Evolutionary conservation across 2,888 invertebrate genomes (phyloP).

Genomic region (Chouioia cunea): DNA sequence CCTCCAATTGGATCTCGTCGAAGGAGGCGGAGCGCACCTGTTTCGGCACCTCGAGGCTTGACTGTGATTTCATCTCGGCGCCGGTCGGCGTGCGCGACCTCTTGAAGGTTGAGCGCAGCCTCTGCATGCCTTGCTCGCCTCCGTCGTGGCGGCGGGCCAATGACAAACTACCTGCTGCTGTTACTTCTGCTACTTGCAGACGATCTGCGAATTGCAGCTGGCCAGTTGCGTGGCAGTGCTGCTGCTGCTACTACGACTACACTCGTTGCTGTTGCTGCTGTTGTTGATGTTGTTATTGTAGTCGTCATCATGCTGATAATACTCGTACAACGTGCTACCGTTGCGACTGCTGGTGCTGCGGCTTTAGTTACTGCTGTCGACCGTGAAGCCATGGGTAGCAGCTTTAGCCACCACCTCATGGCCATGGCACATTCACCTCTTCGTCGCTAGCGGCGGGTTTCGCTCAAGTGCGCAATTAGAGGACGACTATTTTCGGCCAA

Average conservation of each 20-base stretch:
- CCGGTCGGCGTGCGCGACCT: constrained; percentile 90
- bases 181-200: neutral
- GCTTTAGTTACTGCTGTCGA: neutral
- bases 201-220: constrained; percentile 58
- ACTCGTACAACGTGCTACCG: too few species aligned
- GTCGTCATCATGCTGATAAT: neutral
- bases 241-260: constrained; percentile 17
- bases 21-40: constrained; percentile 91
- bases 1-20: constrained; percentile 86
- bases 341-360: too few species aligned
- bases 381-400: neutral
- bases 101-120: constrained; percentile 88
- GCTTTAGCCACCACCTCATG: neutral
- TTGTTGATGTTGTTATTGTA: neutral
- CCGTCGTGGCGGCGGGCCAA: neutral
- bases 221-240: constrained; percentile 24
- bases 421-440: neutral
- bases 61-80: constrained; percentile 92
- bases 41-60: constrained; percentile 90
- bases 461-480: neutral
- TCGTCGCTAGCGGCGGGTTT: neutral
- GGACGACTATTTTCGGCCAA: neutral
- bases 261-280: constrained; percentile 15
- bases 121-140: constrained; percentile 73
- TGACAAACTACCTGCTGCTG: constrained; percentile 21